These are phyloP conservation scores for Acholoe squamosa DNA, from an alignment of 2,888 invertebrate genomes.

Conservation along the genomic window DNA sequence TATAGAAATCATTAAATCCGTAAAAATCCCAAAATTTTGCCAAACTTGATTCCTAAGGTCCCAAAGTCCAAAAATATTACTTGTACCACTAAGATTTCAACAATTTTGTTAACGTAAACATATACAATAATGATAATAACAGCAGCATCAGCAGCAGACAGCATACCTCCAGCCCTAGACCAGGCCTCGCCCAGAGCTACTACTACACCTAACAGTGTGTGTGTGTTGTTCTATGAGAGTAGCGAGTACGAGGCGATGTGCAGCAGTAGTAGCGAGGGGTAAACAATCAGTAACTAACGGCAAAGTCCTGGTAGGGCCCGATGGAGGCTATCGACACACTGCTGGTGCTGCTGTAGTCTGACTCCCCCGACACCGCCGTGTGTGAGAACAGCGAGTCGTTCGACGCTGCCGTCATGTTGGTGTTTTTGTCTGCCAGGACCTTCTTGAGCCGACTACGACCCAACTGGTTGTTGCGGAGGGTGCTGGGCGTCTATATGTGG, in stretches of 20 bases:
- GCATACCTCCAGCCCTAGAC: slow-evolving; percentile 20
- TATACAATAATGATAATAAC: too few relatives aligned
- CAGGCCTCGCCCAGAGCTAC: background rate
- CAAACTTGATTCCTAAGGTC: background rate
- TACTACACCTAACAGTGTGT: too few relatives aligned
- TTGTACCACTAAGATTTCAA: background rate
- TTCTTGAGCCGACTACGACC: slow-evolving; percentile 51
- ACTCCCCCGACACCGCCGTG: slow-evolving; percentile 54
- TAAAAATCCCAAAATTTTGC: background rate
- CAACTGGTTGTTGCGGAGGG: background rate
- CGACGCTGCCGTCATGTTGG: slow-evolving; percentile 20
- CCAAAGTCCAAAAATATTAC: background rate
- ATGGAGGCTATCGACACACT: slow-evolving; percentile 66
- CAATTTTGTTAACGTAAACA: background rate
- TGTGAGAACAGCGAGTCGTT: slow-evolving; percentile 61
- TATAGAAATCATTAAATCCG: background rate
- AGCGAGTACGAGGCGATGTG: background rate
- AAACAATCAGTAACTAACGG: slow-evolving; percentile 67
- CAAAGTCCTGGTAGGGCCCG: slow-evolving; percentile 69
- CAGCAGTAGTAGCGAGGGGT: background rate
- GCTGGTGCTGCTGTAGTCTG: slow-evolving; percentile 41
- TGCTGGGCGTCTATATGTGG: background rate
- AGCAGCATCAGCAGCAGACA: background rate
- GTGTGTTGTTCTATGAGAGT: too few relatives aligned
- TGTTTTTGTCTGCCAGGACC: slow-evolving; percentile 44